Conservation (phyloP, 1,140 invertebrate genomes). For the Trichonephila clavata region DNA sequence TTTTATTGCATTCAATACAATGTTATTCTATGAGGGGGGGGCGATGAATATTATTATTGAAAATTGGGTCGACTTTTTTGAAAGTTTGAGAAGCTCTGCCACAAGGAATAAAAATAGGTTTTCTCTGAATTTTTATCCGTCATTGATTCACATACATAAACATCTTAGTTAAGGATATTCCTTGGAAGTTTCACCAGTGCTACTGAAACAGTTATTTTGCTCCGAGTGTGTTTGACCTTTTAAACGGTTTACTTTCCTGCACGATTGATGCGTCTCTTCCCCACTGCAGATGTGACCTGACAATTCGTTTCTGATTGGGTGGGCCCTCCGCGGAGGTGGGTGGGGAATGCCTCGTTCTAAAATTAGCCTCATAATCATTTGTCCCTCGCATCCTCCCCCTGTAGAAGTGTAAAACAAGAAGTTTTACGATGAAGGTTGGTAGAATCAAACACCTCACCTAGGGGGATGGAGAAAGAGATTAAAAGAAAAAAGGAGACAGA, state of each 20-base stretch:
- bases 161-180: too few relatives aligned
- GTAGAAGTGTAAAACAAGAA: conserved; percentile 61
- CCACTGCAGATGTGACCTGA: background rate
- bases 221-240: background rate
- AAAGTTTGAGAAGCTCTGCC: too few relatives aligned
- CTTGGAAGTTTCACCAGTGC: too few relatives aligned
- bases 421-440: conserved; percentile 46
- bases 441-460: conserved; percentile 40
- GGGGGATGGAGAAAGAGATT: background rate
- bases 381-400: background rate
- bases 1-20: too few relatives aligned
- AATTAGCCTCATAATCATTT: conserved; percentile 63
- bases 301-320: conserved; percentile 29
- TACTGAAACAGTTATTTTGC: background rate
- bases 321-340: background rate
- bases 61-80: too few relatives aligned
- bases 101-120: too few relatives aligned
- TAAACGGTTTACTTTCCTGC: background rate
- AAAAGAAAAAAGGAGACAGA: background rate
- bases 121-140: too few relatives aligned
- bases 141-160: too few relatives aligned
- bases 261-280: background rate
- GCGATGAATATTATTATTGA: too few relatives aligned
- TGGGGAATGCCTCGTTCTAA: background rate
- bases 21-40: too few relatives aligned